These are phyloP conservation scores for Phalloptychus januarius DNA, from an alignment of 2,797 vertebrate genomes.

Conservation along the genomic window DNA sequence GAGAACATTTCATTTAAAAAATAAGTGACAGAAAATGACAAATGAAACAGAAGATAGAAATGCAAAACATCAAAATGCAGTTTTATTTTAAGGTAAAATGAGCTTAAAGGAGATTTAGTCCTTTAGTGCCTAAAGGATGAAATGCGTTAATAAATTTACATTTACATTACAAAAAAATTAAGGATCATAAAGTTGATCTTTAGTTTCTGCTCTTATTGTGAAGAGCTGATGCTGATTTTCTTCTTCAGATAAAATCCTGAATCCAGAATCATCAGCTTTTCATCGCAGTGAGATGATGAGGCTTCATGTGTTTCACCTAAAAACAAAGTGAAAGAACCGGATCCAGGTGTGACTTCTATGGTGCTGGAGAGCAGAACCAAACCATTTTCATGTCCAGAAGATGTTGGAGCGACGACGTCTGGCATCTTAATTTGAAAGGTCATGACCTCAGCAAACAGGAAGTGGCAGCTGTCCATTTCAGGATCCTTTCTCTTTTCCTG, in stretches of 20 bases:
- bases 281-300: not conserved
- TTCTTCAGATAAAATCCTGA: not conserved
- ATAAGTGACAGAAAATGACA: not conserved
- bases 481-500: conserved; percentile 63
- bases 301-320: not conserved
- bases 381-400: not conserved
- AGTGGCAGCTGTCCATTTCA: conserved; percentile 20
- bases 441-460: conserved; percentile 13
- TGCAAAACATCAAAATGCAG: not conserved
- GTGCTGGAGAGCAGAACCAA: not conserved
- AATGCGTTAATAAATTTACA: too few species aligned
- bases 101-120: not conserved
- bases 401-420: not conserved
- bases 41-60: not conserved
- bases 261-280: not conserved
- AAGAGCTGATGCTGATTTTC: not conserved
- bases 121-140: too few species aligned
- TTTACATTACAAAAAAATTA: not conserved
- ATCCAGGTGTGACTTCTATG: not conserved
- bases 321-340: not conserved
- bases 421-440: conserved; percentile 3
- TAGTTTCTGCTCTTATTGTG: not conserved
- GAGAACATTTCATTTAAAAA: not conserved
- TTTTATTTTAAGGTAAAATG: not conserved
- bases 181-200: not conserved